Evolutionary conservation across 2,113 vertebrate genomes (phyloP).

Genomic region (Halcyon senegalensis): DNA sequence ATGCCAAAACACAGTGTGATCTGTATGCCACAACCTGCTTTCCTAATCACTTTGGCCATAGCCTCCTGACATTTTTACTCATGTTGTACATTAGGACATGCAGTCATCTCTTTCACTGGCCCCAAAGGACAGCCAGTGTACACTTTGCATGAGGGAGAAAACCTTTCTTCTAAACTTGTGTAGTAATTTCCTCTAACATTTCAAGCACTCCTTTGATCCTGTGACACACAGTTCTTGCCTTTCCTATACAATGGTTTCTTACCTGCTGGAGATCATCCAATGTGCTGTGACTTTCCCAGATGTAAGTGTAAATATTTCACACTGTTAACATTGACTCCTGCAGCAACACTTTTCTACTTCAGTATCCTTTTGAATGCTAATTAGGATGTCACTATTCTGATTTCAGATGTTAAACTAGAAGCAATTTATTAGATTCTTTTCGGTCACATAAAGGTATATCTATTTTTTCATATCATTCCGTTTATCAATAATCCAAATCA

Average conservation of each 20-base stretch:
- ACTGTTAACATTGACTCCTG: constrained; percentile 11
- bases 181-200: constrained; percentile 28
- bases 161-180: neutral
- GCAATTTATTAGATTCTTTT: neutral
- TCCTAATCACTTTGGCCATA: neutral
- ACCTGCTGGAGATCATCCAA: constrained; percentile 43
- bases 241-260: neutral
- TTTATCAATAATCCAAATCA: neutral
- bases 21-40: neutral
- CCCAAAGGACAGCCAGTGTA: rapidly evolving
- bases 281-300: neutral
- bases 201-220: constrained; percentile 12
- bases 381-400: neutral
- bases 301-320: constrained; percentile 42
- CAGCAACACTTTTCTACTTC: neutral
- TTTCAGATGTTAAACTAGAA: neutral
- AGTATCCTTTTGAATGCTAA: constrained; percentile 6
- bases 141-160: neutral
- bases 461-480: neutral
- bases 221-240: constrained; percentile 4
- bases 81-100: neutral
- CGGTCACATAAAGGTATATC: neutral
- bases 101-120: neutral
- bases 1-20: neutral
- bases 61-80: neutral